Evolutionary conservation across 2,113 vertebrate genomes (phyloP).

Genomic region (Origma solitaria): DNA sequence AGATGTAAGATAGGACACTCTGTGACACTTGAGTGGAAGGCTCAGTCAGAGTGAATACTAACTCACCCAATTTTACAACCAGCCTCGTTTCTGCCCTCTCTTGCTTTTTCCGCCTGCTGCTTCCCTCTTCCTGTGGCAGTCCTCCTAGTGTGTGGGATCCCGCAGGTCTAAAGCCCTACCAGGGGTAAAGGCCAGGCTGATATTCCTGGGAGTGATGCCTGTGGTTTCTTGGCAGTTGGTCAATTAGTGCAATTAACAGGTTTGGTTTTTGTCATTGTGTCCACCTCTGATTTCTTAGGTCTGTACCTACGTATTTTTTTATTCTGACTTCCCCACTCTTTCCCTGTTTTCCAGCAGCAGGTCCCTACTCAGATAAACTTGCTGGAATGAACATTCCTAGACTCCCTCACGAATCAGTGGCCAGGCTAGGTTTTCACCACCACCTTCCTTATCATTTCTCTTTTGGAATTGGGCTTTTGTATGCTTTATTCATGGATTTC

Average conservation of each 20-base stretch:
- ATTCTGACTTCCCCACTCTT: background rate
- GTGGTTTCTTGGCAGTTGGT: background rate
- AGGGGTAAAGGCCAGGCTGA: background rate
- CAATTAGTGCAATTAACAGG: background rate
- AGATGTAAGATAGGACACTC: background rate
- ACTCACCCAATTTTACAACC: background rate
- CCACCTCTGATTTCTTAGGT: background rate
- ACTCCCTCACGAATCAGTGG: rapidly evolving
- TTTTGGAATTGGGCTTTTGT: background rate
- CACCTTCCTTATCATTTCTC: rapidly evolving
- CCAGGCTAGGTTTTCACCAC: background rate
- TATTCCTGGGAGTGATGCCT: background rate
- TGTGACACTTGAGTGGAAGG: background rate
- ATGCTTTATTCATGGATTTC: background rate
- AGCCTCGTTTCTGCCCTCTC: background rate
- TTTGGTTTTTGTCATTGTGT: background rate
- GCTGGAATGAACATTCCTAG: background rate
- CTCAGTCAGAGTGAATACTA: background rate
- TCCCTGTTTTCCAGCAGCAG: background rate
- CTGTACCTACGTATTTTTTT: background rate
- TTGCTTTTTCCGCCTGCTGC: background rate
- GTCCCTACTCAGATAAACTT: background rate
- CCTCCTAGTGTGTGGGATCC: rapidly evolving
- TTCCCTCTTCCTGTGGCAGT: too few relatives aligned
- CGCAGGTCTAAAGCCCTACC: background rate